Evolutionary conservation across 2,797 vertebrate genomes (phyloP).

Genomic region (Centropyge bicolor): DNA sequence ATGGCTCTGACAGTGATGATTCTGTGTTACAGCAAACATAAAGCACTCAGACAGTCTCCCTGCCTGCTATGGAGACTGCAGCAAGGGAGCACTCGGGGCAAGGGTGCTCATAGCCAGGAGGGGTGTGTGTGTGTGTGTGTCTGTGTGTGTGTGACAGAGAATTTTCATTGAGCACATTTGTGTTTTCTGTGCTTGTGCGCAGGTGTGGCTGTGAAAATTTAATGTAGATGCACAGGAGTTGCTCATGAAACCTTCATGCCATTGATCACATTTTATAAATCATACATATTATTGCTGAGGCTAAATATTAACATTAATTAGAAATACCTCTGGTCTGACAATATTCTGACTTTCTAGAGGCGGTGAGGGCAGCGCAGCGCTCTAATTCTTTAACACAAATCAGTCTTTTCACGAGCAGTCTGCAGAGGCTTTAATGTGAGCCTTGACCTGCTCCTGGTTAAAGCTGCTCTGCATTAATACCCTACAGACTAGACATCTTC

Average conservation of each 20-base stretch:
- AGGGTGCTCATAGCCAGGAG: conserved; percentile 75
- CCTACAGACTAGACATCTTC: conserved; percentile 28
- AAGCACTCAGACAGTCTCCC: conserved; percentile 79
- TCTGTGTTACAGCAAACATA: conserved; percentile 80
- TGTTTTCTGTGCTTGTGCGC: conserved; percentile 36
- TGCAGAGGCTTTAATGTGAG: conserved; percentile 47
- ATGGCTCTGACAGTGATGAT: conserved; percentile 79
- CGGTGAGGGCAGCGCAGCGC: background rate
- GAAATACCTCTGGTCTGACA: conserved; percentile 8
- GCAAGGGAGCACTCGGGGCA: conserved; percentile 78
- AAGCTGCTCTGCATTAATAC: conserved; percentile 45
- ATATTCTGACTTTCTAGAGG: conserved; percentile 7
- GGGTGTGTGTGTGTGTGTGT: conserved; percentile 35
- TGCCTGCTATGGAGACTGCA: conserved; percentile 73
- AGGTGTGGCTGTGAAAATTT: conserved; percentile 45
- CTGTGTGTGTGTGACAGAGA: conserved; percentile 19
- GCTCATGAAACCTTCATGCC: conserved; percentile 58
- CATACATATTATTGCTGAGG: conserved; percentile 40
- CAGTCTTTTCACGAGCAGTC: conserved; percentile 23
- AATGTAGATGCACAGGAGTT: conserved; percentile 14
- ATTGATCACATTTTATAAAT: conserved; percentile 61
- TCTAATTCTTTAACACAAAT: conserved; percentile 30
- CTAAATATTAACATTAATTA: conserved; percentile 54
- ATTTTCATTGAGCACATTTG: conserved; percentile 49
- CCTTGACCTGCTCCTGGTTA: conserved; percentile 54